Evolutionary conservation across 2,113 vertebrate species (phyloP), one percentile per base, ranked within the genome.

Genomic region (Rattus rattus): DNA sequence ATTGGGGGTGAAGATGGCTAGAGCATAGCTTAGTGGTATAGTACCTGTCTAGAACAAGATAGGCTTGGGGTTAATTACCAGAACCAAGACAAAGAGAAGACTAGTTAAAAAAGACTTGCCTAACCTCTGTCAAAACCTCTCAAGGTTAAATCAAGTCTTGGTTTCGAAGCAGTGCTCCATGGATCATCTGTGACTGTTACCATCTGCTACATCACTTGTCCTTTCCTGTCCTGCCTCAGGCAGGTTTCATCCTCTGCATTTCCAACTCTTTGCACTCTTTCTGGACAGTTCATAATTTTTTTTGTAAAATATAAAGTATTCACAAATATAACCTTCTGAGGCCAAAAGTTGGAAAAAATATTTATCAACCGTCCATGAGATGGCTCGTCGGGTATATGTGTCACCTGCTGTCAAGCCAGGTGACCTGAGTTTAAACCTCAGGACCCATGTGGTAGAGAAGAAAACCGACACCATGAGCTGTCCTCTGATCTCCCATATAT

Each of bases 221-320:
- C 9, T 26, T 81, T 16, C 26, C 47, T 19, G 0, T 22, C 67
- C n/a, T 61, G 47, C 47, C 16, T 59, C 92, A 24, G 33, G 11
- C 49, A 83, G 49, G 26, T 13, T 54, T 11, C 12, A 93, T 89
- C 22, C 9, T 77, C 90, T 26, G 33, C 54, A 72, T 54, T 17
- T 65, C 36, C 30, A 36, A 24, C 59, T 84, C 22, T 75, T 49
- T 70, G 43, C 7, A 67, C 83, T 70, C 70, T 89, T 92, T 80
- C 73, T 19, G 12, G 33, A 72, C 13, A 61, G 61, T 59, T 85
- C 69, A 13, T 80, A 13, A 88, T 33, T 67, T 28, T 36, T 11
- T 79, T 61, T n/a, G 36, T 88, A 84, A 95, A 92, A 56, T 72
- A 3, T 49, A 84, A 88, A 92, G 9, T 49, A 88, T 61, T 81